Conservation (phyloP, 2,797 vertebrate genomes). For the Poeciliopsis gracilis region DNA sequence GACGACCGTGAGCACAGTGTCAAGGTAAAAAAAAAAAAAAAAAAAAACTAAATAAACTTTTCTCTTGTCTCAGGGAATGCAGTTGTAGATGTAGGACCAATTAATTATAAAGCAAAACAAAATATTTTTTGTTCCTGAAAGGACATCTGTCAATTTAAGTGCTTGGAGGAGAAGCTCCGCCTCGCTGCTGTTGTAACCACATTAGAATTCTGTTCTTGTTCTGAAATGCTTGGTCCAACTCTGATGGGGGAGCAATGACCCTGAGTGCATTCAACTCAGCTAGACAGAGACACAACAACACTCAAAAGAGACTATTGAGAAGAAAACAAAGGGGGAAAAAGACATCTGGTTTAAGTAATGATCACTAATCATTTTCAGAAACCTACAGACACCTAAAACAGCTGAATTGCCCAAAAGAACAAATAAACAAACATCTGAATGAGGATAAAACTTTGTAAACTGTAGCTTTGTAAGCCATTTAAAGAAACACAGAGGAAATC, state of each 20-base stretch:
- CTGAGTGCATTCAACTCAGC: conserved; percentile 28
- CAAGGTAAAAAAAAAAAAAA: conserved; percentile 2
- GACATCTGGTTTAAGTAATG: conserved; percentile 46
- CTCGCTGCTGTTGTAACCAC: conserved; percentile 39
- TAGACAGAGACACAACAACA: conserved; percentile 39
- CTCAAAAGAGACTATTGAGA: conserved; percentile 19
- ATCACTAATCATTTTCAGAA: conserved; percentile 12
- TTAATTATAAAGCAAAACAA: neutral
- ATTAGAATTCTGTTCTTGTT: conserved; percentile 57
- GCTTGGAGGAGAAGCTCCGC: conserved; percentile 14
- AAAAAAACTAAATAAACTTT: neutral
- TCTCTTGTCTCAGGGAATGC: neutral
- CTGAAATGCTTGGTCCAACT: conserved; percentile 49
- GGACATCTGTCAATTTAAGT: conserved; percentile 41
- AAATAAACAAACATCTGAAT: conserved; percentile 8
- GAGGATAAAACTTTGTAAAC: neutral
- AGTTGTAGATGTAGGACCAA: neutral
- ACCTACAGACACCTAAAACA: neutral
- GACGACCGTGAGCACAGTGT: neutral
- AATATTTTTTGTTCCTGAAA: neutral
- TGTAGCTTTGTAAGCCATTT: conserved; percentile 5
- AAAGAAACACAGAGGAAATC: conserved; percentile 36
- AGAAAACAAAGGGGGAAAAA: conserved; percentile 10
- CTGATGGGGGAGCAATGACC: conserved; percentile 49
- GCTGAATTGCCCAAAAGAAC: neutral